Evolutionary conservation across 2,797 vertebrate genomes (phyloP).

Genomic region (Smutsia gigantea): DNA sequence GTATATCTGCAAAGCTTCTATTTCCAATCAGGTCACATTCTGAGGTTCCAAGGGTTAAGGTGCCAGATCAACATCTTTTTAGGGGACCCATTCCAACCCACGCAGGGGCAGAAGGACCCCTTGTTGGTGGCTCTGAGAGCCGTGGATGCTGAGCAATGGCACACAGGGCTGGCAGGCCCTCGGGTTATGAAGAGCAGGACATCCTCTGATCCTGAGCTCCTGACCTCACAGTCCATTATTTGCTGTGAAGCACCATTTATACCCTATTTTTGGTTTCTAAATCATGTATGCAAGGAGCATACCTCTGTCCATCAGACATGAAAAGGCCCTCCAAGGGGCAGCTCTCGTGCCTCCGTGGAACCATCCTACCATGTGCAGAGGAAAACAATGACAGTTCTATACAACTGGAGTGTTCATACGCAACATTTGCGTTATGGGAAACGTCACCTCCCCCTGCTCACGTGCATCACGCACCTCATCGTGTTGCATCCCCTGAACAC

Average conservation of each 20-base stretch:
- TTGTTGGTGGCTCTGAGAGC: not conserved
- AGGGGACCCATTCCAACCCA: not conserved
- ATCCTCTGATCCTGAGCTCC: not conserved
- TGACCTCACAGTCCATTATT: not conserved
- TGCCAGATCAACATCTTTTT: not conserved
- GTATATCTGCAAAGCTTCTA: not conserved
- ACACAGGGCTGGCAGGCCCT: not conserved
- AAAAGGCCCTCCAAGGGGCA: not conserved
- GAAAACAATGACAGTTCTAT: not conserved
- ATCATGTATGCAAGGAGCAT: not conserved
- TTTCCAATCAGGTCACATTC: not conserved
- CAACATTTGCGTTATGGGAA: not conserved
- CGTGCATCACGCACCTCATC: fast-evolving
- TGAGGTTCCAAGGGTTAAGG: not conserved
- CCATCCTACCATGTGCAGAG: not conserved
- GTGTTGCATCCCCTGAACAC: not conserved
- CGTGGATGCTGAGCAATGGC: no score
- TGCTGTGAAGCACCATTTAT: not conserved
- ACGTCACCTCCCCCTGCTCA: fast-evolving
- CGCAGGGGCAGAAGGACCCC: no score
- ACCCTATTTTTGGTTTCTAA: not conserved
- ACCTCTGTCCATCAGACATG: not conserved
- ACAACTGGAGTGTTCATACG: no score
- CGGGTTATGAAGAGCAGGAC: not conserved
- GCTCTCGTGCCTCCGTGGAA: no score